Evolutionary conservation across 2,113 vertebrate species (phyloP), one percentile per base, ranked within the genome.

Genomic region (Campylorhamphus procurvoides): DNA sequence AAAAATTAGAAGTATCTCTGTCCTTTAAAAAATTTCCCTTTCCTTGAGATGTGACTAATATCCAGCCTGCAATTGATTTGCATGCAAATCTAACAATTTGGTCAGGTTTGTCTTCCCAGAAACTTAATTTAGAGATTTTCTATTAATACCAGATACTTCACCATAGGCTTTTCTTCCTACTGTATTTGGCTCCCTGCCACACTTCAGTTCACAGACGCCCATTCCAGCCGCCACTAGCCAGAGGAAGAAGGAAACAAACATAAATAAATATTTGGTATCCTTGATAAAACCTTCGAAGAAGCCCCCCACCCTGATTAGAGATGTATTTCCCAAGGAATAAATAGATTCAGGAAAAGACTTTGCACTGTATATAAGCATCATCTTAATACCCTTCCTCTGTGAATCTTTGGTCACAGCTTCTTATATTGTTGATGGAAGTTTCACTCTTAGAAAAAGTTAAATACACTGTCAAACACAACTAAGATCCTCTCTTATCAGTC

Each of bases 71-170:
- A 7, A 63, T 37, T 59, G 63, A 92, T 87, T 87, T 91, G 76
- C 73, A 68, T 60, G 56, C 46, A 84, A 84, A 84, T 92, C 80
- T 56, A 89, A 52, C 60, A 81, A 90, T 95, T 92, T 88, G 68
- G 75, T 85, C 35, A 7, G 56, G n/a, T 96, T 96, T 96, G 73
- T 78, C 80, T 81, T 77, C 68, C 68, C 77, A 68, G 64, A 90
- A 96, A 95, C 79, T 88, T 92, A 94, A 96, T 97, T 96, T 90
- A 69, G 76, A 84, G 37, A 53, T 96, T 94, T 97, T 89, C 64
- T 95, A 92, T 95, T 96, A 92, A 96, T 96, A 59, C 79, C 85
- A 71, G 85, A 81, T 88, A 83, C 76, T 87, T 77, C 53, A 81
- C 47, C 47, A 15, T 49, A n/a, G 84, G 69, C 60, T 93, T 90